Conservation (phyloP, 92 coral and sea anemone genomes). For the Phenganax stokvisi region DNA sequence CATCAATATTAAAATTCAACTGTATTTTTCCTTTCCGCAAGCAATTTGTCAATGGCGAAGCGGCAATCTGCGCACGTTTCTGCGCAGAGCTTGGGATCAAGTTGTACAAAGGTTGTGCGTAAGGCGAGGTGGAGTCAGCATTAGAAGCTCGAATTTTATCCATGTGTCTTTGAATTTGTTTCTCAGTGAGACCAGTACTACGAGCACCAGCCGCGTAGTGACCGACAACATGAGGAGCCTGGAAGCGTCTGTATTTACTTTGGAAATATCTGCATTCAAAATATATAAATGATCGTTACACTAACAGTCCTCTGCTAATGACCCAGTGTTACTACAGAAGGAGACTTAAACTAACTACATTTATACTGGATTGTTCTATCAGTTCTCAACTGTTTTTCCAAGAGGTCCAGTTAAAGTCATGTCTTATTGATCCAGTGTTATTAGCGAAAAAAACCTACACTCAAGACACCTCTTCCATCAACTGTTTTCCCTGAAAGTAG, state of each 20-base stretch:
- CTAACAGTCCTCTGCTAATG: not conserved
- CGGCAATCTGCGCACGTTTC: slow-evolving; percentile 39
- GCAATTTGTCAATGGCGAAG: slow-evolving; percentile 35
- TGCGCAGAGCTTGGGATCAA: slow-evolving; percentile 58
- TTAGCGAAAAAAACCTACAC: too few species aligned
- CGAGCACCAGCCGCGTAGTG: slow-evolving; percentile 99
- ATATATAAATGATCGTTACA: not conserved
- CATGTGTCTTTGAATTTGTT: slow-evolving; percentile 90
- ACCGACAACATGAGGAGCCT: slow-evolving; percentile 96
- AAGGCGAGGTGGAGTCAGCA: slow-evolving; percentile 90
- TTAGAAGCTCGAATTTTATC: slow-evolving; percentile 81
- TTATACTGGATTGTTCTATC: too few species aligned
- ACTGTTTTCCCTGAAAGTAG: too few species aligned
- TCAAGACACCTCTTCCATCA: too few species aligned
- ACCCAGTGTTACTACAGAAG: too few species aligned
- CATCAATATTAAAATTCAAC: slow-evolving; percentile 43
- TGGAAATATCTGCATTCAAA: slow-evolving; percentile 60
- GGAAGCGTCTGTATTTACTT: slow-evolving; percentile 84
- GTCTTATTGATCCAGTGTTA: too few species aligned
- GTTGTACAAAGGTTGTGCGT: slow-evolving; percentile 88
- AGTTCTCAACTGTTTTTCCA: too few species aligned
- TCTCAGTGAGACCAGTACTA: slow-evolving; percentile 90
- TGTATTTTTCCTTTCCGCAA: slow-evolving; percentile 40
- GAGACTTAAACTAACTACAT: too few species aligned
- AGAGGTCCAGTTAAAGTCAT: too few species aligned